Conservation (phyloP, 2,888 invertebrate genomes). For the Mimachlamys varia region DNA sequence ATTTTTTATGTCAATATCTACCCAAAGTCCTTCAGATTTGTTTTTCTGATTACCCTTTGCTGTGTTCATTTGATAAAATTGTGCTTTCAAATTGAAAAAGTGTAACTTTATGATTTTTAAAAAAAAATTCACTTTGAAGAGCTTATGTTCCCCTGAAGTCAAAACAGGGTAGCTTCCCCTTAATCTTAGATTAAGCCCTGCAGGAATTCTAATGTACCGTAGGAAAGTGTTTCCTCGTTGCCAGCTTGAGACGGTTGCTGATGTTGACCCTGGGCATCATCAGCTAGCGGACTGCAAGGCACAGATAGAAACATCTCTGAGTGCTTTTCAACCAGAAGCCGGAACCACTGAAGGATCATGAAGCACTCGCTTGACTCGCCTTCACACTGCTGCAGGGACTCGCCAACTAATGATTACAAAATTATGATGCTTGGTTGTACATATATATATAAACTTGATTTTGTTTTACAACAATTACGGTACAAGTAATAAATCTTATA, state of each 20-base stretch:
- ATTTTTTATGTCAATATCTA: too few relatives aligned
- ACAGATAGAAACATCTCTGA: conserved; percentile 53
- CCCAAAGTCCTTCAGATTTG: too few relatives aligned
- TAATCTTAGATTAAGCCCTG: too few relatives aligned
- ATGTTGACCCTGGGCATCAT: conserved; percentile 46
- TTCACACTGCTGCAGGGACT: conserved; percentile 57
- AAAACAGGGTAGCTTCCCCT: too few relatives aligned
- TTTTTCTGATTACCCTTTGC: too few relatives aligned
- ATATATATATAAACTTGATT: background rate
- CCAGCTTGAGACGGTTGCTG: conserved; percentile 42
- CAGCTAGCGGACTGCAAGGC: conserved; percentile 46
- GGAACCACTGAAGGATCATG: conserved; percentile 59
- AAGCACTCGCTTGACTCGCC: conserved; percentile 60
- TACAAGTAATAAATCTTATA: too few relatives aligned
- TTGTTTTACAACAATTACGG: background rate
- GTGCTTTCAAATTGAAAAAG: too few relatives aligned
- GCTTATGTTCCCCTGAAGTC: too few relatives aligned
- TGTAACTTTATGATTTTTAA: too few relatives aligned
- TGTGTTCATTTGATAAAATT: too few relatives aligned
- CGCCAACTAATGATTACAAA: conserved; percentile 59
- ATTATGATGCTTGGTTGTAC: too few relatives aligned
- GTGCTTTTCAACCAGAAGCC: conserved; percentile 52
- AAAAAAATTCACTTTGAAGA: too few relatives aligned
- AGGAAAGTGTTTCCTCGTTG: conserved; percentile 48
- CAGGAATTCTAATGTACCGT: conserved; percentile 36